phyloP scores from a whole-genome alignment of 2,113 vertebrate genomes.

The Fulica atra region DNA sequence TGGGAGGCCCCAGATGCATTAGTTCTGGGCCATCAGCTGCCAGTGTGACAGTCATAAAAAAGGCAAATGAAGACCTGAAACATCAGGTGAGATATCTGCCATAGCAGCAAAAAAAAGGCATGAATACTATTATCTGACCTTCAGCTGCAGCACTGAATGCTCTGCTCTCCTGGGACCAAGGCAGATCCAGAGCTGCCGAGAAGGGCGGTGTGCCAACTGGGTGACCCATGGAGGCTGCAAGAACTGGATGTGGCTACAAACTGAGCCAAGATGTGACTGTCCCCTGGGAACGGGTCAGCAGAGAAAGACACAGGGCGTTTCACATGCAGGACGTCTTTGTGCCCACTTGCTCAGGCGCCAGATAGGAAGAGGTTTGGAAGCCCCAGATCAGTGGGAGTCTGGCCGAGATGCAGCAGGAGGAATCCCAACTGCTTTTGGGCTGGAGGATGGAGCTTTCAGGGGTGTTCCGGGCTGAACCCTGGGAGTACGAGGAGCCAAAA shows the following conservation, averaged over 20 bases:
- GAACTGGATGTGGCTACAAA: background rate
- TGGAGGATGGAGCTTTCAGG: background rate
- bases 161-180: background rate
- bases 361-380: background rate
- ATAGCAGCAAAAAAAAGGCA: background rate
- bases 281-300: background rate
- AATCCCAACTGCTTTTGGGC: background rate
- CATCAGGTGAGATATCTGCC: background rate
- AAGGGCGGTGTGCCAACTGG: background rate
- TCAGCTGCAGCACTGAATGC: background rate
- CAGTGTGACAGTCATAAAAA: background rate
- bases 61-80: background rate
- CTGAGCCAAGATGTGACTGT: accelerated
- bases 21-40: conserved; percentile 18
- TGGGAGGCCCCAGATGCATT: background rate
- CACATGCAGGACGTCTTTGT: background rate
- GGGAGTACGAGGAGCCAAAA: background rate
- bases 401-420: background rate
- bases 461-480: background rate
- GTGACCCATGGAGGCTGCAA: background rate
- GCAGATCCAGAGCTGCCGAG: background rate
- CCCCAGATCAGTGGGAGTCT: background rate
- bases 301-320: background rate
- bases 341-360: background rate
- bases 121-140: background rate